Conservation (phyloP, 2,888 invertebrate genomes). For the Rhagonycha lutea region DNA sequence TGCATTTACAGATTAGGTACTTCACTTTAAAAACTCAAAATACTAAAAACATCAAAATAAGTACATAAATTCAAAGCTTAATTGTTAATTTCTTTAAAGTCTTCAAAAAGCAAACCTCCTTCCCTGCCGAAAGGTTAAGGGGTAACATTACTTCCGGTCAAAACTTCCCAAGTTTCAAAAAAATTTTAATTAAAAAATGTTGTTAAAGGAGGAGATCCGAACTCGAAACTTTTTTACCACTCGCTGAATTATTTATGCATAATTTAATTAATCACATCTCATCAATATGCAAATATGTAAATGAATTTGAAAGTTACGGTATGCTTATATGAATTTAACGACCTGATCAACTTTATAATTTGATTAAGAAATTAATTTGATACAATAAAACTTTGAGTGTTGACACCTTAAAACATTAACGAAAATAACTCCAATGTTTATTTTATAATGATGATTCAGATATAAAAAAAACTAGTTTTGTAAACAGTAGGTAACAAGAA, state of each 20-base stretch:
- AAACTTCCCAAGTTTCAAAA: neutral
- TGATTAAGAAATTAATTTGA: neutral
- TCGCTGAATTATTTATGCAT: neutral
- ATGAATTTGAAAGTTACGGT: neutral
- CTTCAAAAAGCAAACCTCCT: neutral
- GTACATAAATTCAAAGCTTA: neutral
- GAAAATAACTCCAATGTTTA: neutral
- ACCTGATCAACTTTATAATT: neutral
- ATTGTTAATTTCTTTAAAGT: neutral
- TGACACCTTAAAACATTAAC: neutral
- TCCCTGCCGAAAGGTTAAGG: neutral
- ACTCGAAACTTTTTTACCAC: neutral
- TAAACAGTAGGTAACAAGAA: neutral
- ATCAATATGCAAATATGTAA: neutral
- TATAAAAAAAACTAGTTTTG: slow-evolving; percentile 1
- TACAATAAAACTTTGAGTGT: neutral
- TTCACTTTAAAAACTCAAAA: neutral
- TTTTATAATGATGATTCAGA: neutral
- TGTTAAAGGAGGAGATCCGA: neutral
- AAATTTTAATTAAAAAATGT: too few species aligned
- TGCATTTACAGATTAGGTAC: neutral
- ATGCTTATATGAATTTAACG: neutral
- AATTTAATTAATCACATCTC: neutral
- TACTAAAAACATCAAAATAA: neutral
- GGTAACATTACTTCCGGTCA: neutral